Conservation (phyloP, 2,113 vertebrate genomes). For the Corydoras maculifer region DNA sequence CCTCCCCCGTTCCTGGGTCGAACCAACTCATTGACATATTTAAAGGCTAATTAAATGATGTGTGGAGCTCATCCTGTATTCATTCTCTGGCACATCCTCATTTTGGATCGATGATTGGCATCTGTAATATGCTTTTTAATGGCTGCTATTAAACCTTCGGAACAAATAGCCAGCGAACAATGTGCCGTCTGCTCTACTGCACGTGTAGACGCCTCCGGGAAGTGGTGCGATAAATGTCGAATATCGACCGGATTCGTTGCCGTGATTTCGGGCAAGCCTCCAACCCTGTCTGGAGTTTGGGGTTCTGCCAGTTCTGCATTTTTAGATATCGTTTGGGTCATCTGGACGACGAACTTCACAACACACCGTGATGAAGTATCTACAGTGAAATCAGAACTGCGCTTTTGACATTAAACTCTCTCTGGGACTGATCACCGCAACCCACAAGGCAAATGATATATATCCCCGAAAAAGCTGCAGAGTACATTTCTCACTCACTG, state of each 20-base stretch:
- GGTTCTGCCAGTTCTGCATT: slow-evolving; percentile 27
- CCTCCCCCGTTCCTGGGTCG: background rate
- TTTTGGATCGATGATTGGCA: slow-evolving; percentile 49
- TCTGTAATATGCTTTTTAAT: slow-evolving; percentile 57
- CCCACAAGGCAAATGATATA: slow-evolving; percentile 21
- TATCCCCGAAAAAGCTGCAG: slow-evolving; percentile 11
- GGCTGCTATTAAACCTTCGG: slow-evolving; percentile 53
- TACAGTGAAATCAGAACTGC: slow-evolving; percentile 7
- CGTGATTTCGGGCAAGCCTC: slow-evolving; percentile 11
- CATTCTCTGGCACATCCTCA: slow-evolving; percentile 49
- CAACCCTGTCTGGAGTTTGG: slow-evolving; percentile 27
- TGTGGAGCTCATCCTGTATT: slow-evolving; percentile 39
- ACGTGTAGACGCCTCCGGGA: slow-evolving; percentile 46
- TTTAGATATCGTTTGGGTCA: slow-evolving; percentile 28
- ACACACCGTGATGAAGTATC: slow-evolving; percentile 5
- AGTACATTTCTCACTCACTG: too few species aligned
- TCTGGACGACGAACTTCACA: background rate
- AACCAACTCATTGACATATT: slow-evolving; percentile 61
- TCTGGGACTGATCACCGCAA: slow-evolving; percentile 1
- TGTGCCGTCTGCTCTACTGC: slow-evolving; percentile 37
- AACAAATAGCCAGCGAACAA: slow-evolving; percentile 52
- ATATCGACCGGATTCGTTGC: slow-evolving; percentile 22
- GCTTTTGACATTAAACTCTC: slow-evolving; percentile 1
- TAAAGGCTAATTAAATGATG: slow-evolving; percentile 65
- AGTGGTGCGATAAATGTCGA: slow-evolving; percentile 10